These are phyloP conservation scores for Drosophila lini DNA, from an alignment of 1,140 invertebrate genomes.

Conservation along the genomic window DNA sequence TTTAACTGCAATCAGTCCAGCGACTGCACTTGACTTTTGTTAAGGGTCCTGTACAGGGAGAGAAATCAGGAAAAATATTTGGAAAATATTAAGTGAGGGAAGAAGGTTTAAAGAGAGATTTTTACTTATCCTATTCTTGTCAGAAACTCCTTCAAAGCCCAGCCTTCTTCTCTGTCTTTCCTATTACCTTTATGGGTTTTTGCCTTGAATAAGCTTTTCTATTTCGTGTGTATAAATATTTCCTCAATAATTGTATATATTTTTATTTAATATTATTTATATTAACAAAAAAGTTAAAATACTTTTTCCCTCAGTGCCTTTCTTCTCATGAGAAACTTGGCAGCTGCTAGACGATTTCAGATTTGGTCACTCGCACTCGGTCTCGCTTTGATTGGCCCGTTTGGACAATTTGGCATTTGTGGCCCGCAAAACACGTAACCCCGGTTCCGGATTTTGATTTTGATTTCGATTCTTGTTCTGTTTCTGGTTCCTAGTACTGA, in stretches of 20 bases:
- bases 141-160: no score
- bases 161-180: no score
- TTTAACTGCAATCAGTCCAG: conserved; percentile 52
- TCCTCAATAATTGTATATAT: background rate
- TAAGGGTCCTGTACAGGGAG: conserved; percentile 9
- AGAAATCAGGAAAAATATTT: background rate
- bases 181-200: background rate
- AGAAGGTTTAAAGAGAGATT: conserved; percentile 2
- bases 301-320: background rate
- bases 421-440: conserved; percentile 42
- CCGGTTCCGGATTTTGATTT: conserved; percentile 27
- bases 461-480: conserved; percentile 13
- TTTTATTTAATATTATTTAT: background rate
- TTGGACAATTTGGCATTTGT: conserved; percentile 67
- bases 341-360: conserved; percentile 54
- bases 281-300: background rate
- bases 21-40: conserved; percentile 68
- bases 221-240: no score
- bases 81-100: no score
- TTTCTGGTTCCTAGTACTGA: conserved; percentile 13
- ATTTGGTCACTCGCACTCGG: conserved; percentile 33
- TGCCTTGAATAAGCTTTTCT: no score
- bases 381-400: conserved; percentile 61
- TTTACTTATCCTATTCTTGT: no score
- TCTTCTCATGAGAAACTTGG: conserved; percentile 59